Evolutionary conservation across 2,797 vertebrate genomes (phyloP), one percentile per base, ranked within the genome.

Genomic region (Scyliorhinus canicula): DNA sequence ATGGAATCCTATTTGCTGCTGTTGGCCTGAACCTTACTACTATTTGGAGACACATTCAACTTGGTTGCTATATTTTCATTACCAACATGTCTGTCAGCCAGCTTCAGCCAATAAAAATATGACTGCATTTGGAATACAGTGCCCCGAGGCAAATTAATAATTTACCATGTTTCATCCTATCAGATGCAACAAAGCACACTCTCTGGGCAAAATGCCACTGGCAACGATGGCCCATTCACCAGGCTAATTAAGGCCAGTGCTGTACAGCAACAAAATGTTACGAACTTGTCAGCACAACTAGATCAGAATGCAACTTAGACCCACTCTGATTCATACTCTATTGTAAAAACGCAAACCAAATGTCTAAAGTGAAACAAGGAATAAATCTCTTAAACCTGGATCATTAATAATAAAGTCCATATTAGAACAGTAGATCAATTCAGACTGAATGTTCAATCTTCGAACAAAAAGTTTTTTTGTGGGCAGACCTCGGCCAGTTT

Each of bases 101-200:
- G 7, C 24, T 40, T 40, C 3, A 93, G 26, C 90, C 40, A 65
- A 63, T 65, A 26, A 69, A 93, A 47, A 93, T 93, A 93, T 16
- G 5, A 67, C 91, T 67, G 26, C 63, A 47, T 69, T 93, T 93
- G 26, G 65, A 47, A 69, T 67, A 71, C 63, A 52, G 60, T 67
- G 90, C n/a, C n/a, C 90, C 67, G 60, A 91, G 47, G 0, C 90
- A 67, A 24, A 93, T 31, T 93, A 52, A 93, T 67, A 71, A 93
- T 93, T 93, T 50, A 50, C 91, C 44, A 69, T 16, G 44, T 24
- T 69, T 93, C 91, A 69, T 26, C 24, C 63, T 71, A 28, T 47
- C 91, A 40, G 44, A 71, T 50, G 44, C 65, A 93, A 65, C 88
- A 69, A 93, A 93, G 65, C 26, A 47, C 35, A 50, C 28, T 35